Conservation (phyloP, 2,797 vertebrate genomes). For the Ctenochaetus hawaiiensis region DNA sequence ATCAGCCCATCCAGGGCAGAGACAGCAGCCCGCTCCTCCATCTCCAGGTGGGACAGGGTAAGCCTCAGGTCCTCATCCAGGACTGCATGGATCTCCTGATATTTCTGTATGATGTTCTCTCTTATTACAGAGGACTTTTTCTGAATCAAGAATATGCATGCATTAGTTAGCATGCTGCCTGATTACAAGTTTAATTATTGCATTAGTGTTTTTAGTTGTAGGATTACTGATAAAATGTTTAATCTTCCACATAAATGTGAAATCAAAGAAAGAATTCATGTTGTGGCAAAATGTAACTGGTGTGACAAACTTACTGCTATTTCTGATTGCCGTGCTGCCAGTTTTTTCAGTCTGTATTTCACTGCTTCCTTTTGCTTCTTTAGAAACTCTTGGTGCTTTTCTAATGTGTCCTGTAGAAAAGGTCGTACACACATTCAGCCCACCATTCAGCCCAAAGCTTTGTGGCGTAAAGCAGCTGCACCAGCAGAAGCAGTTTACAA, state of each 20-base stretch:
- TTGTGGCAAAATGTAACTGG: neutral
- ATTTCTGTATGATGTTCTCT: conserved; percentile 79
- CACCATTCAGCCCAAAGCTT: neutral
- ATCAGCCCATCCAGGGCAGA: conserved; percentile 78
- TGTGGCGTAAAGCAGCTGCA: conserved; percentile 10
- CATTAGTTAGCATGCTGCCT: conserved; percentile 9
- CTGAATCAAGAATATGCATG: conserved; percentile 66
- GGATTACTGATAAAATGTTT: neutral
- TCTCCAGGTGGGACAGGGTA: conserved; percentile 84
- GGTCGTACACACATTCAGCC: conserved; percentile 49
- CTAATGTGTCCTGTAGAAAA: conserved; percentile 73
- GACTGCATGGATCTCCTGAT: conserved; percentile 82
- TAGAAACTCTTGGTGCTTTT: conserved; percentile 77
- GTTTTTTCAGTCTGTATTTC: conserved; percentile 83
- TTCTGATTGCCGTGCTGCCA: conserved; percentile 82
- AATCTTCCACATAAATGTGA: neutral
- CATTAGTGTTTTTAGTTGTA: neutral
- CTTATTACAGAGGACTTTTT: conserved; percentile 80
- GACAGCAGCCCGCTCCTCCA: conserved; percentile 82
- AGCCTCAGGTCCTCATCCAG: conserved; percentile 83
- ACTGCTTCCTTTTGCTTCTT: conserved; percentile 82
- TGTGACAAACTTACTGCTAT: conserved; percentile 72
- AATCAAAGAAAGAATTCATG: neutral
- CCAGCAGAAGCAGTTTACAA: conserved; percentile 33
- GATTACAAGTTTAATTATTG: neutral